Conservation (phyloP, 1,140 invertebrate genomes). For the Harpegnathos saltator region DNA sequence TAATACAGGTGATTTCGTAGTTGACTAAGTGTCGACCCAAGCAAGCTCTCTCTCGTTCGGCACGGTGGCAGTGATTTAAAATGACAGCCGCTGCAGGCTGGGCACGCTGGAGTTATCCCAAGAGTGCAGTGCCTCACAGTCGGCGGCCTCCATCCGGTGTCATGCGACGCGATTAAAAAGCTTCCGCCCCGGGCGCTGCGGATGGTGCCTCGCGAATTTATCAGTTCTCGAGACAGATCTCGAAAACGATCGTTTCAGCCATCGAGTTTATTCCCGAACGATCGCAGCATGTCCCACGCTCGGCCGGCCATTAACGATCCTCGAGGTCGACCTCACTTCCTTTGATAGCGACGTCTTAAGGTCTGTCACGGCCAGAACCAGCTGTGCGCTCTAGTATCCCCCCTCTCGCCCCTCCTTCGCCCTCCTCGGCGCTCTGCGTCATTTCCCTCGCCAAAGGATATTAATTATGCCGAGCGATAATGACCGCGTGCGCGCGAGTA, state of each 20-base stretch:
- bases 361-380: slow-evolving; percentile 74
- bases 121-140: slow-evolving; percentile 81
- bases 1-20: slow-evolving; percentile 67
- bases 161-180: slow-evolving; percentile 80
- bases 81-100: slow-evolving; percentile 78
- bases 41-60: slow-evolving; percentile 41
- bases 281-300: slow-evolving; percentile 70
- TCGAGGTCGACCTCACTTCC: slow-evolving; percentile 83
- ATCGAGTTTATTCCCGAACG: slow-evolving; percentile 27
- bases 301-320: slow-evolving; percentile 63
- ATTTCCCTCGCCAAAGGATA: slow-evolving; percentile 63
- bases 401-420: slow-evolving; percentile 58
- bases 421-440: slow-evolving; percentile 53
- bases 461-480: slow-evolving; percentile 75
- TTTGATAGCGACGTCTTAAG: slow-evolving; percentile 81
- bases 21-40: slow-evolving; percentile 30
- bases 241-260: slow-evolving; percentile 28
- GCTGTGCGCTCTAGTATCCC: slow-evolving; percentile 61
- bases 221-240: slow-evolving; percentile 68
- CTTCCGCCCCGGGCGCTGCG: slow-evolving; percentile 77
- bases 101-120: slow-evolving; percentile 73
- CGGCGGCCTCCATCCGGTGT: slow-evolving; percentile 68
- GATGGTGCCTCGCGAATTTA: slow-evolving; percentile 78
- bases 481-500: slow-evolving; percentile 54
- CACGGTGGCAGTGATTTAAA: slow-evolving; percentile 81